A percentile compares a stretch with the other conserved stretches of the same genome.
phyloP scores from a whole-genome alignment of 2,888 invertebrate species.

The Autographa pulchrina region DNA sequence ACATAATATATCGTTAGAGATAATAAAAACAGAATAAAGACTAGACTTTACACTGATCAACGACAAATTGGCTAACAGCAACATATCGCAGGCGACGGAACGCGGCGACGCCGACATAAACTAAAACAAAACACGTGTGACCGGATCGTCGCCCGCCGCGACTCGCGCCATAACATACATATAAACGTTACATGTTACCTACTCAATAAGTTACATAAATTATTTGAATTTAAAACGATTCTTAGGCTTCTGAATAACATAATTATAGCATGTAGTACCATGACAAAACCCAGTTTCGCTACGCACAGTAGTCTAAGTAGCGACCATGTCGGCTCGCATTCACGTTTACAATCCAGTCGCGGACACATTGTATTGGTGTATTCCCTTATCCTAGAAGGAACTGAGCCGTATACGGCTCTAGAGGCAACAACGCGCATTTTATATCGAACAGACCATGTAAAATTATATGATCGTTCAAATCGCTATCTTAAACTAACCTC shows the following conservation, averaged over 20 bases:
- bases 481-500: constrained; percentile 53
- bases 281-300: constrained; percentile 61
- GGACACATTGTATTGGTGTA: constrained; percentile 23
- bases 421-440: constrained; percentile 51
- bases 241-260: constrained; percentile 86
- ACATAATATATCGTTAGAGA: constrained; percentile 84
- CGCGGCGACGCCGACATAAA: constrained; percentile 60
- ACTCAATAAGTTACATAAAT: constrained; percentile 89
- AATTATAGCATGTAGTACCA: constrained; percentile 66
- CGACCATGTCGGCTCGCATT: constrained; percentile 39
- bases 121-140: constrained; percentile 68
- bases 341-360: constrained; percentile 48
- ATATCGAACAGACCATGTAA: constrained; percentile 41
- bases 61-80: constrained; percentile 86
- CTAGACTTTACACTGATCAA: constrained; percentile 90
- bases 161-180: constrained; percentile 72
- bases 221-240: constrained; percentile 88
- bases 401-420: constrained; percentile 46
- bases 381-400: constrained; percentile 35
- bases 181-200: constrained; percentile 82
- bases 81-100: constrained; percentile 77
- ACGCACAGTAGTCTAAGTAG: constrained; percentile 53
- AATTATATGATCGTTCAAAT: constrained; percentile 44
- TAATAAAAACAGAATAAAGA: constrained; percentile 88
- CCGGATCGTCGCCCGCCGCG: constrained; percentile 69